Evolutionary conservation across 2,888 invertebrate genomes (phyloP).

Genomic region (Cataglyphis livida): DNA sequence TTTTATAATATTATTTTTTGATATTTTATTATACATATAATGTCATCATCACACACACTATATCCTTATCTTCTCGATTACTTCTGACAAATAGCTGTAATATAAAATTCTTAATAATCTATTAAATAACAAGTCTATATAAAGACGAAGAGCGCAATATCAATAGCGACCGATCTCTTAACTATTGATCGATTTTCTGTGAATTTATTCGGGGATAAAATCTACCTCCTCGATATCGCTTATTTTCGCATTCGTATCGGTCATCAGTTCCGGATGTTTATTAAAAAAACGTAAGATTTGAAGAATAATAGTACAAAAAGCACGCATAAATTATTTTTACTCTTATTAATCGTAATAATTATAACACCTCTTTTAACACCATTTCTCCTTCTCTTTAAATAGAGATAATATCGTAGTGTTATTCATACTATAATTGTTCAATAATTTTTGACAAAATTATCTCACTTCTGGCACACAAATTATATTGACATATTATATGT

Average conservation of each 20-base stretch:
- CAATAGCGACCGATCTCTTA: slow-evolving; percentile 26
- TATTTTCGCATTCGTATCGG: slow-evolving; percentile 24
- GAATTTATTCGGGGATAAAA: slow-evolving; percentile 43
- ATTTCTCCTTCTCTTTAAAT: slow-evolving; percentile 40
- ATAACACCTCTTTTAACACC: too few species aligned
- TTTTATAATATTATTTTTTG: not conserved
- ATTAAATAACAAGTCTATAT: not conserved
- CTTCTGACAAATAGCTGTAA: not conserved
- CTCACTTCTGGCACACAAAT: not conserved
- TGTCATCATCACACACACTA: not conserved
- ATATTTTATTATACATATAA: not conserved
- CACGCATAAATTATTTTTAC: not conserved
- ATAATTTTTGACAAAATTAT: slow-evolving; percentile 38
- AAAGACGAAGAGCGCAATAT: not conserved
- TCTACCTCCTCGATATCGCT: slow-evolving; percentile 52
- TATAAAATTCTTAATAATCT: slow-evolving; percentile 7
- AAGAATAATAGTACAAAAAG: not conserved
- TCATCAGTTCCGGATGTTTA: slow-evolving; percentile 7
- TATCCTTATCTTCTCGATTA: not conserved
- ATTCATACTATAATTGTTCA: slow-evolving; percentile 6
- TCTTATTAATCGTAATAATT: not conserved
- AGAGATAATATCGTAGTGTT: slow-evolving; percentile 42
- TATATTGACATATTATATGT: too few species aligned
- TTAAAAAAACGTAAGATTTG: slow-evolving; percentile 49
- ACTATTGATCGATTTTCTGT: slow-evolving; percentile 41